phyloP scores from a whole-genome alignment of 2,888 invertebrate genomes.

The Leptodirus hochenwartii region DNA sequence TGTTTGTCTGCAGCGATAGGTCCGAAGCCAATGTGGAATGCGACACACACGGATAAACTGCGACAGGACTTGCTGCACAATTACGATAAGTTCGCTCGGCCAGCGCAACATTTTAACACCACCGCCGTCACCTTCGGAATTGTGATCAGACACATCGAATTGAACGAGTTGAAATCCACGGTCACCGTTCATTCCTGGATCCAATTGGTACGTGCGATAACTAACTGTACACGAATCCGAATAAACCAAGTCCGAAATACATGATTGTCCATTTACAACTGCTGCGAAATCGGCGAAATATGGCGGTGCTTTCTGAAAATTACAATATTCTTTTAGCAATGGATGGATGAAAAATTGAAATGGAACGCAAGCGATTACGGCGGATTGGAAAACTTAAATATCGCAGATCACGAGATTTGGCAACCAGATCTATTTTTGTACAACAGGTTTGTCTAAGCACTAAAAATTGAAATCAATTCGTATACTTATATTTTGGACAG shows the following conservation, averaged over 20 bases:
- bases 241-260: no score
- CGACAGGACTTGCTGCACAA: conserved; percentile 36
- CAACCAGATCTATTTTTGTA: conserved; percentile 55
- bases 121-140: conserved; percentile 35
- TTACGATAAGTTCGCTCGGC: conserved; percentile 36
- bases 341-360: conserved; percentile 53
- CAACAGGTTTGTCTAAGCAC: conserved; percentile 32
- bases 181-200: conserved; percentile 41
- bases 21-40: conserved; percentile 32
- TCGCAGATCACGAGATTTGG: conserved; percentile 59
- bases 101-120: conserved; percentile 31
- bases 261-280: no score
- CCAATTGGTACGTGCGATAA: conserved; percentile 33
- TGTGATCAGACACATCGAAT: conserved; percentile 41
- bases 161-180: conserved; percentile 43
- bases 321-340: conserved; percentile 32
- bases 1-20: conserved; percentile 16
- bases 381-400: conserved; percentile 37
- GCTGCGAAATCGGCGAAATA: no score
- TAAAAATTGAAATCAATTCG: conserved; percentile 5
- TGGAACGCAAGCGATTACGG: conserved; percentile 54
- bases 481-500: no score
- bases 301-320: no score
- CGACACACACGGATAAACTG: conserved; percentile 34
- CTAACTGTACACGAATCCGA: no score